phyloP scores from a whole-genome alignment of 2,797 vertebrate genomes.

The Siniperca scherzeri region DNA sequence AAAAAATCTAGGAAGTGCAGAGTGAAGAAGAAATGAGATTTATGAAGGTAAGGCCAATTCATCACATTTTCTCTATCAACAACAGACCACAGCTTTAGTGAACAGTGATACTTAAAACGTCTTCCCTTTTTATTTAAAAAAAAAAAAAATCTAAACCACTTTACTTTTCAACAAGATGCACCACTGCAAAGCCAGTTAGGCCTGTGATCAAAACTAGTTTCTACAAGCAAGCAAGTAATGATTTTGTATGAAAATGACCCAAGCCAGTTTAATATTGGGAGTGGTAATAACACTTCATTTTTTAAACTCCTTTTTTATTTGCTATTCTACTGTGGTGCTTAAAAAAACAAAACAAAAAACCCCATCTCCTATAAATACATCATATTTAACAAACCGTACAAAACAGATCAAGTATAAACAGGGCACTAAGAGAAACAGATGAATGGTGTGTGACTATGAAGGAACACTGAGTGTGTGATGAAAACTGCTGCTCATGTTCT shows the following conservation, averaged over 20 bases:
- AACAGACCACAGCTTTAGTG: constrained; percentile 37
- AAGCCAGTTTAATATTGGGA: constrained; percentile 32
- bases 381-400: constrained; percentile 70
- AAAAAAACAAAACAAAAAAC: constrained; percentile 37
- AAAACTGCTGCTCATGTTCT: not conserved
- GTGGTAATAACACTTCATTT: constrained; percentile 66
- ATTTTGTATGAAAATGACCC: not conserved
- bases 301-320: constrained; percentile 9
- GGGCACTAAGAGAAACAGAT: constrained; percentile 46
- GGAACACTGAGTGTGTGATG: constrained; percentile 11
- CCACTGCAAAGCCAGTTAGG: not conserved
- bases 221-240: not conserved
- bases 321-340: constrained; percentile 48
- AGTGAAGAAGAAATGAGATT: constrained; percentile 3
- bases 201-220: not conserved
- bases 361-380: constrained; percentile 75
- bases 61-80: not conserved
- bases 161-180: not conserved
- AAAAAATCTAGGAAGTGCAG: constrained; percentile 27
- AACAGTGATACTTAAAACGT: constrained; percentile 6
- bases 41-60: not conserved
- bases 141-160: not conserved
- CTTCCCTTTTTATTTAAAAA: constrained; percentile 43
- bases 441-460: not conserved
- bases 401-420: constrained; percentile 78